A percentile compares a stretch with the other conserved stretches of the same genome.
These are phyloP conservation scores for Trachurus trachurus DNA, from an alignment of 2,797 vertebrate genomes.

Conservation along the genomic window DNA sequence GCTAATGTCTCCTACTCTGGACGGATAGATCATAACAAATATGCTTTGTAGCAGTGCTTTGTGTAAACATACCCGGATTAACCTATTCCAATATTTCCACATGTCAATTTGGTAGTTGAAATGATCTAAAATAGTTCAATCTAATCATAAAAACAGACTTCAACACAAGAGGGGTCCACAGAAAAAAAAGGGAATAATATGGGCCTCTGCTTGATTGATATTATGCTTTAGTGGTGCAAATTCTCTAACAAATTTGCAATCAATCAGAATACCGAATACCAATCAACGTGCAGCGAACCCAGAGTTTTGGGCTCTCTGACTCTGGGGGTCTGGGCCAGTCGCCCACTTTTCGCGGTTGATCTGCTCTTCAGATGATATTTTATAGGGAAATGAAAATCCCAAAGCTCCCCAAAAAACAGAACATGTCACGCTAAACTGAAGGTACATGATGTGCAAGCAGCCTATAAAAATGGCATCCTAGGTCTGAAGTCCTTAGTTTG, in stretches of 20 bases:
- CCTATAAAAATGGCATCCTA: neutral
- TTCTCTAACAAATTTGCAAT: constrained; percentile 6
- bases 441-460: neutral
- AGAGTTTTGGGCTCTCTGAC: neutral
- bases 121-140: neutral
- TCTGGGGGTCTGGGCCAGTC: neutral
- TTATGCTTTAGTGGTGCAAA: neutral
- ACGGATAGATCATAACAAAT: neutral
- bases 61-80: neutral
- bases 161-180: neutral
- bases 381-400: neutral
- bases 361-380: neutral
- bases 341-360: neutral
- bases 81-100: neutral
- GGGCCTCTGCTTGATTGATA: neutral
- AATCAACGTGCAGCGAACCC: neutral
- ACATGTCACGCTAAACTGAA: constrained; percentile 2
- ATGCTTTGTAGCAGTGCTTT: neutral
- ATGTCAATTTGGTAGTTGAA: neutral
- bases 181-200: neutral
- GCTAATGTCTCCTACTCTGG: neutral
- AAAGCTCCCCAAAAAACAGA: constrained; percentile 1
- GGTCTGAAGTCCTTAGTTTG: constrained; percentile 1
- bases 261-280: neutral
- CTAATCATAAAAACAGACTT: neutral